Conservation (phyloP, 1,140 invertebrate species). For the Drosophila nebulosa region DNA sequence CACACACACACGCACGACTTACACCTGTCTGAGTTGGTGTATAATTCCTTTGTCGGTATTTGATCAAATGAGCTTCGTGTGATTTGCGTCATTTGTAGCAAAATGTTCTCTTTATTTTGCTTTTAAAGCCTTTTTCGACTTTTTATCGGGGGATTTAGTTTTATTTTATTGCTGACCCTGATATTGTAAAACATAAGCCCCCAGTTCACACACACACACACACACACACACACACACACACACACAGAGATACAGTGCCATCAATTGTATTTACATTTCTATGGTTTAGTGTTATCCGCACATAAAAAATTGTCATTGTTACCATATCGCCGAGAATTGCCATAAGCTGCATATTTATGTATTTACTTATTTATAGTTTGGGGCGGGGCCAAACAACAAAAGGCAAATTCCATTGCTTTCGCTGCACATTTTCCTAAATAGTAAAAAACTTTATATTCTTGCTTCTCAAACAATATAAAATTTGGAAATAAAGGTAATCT, state of each 20-base stretch:
- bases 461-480: background rate
- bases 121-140: no score
- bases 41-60: slow-evolving; percentile 35
- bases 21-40: slow-evolving; percentile 1
- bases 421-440: background rate
- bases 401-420: slow-evolving; percentile 17
- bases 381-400: slow-evolving; percentile 38
- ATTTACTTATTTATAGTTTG: slow-evolving; percentile 32
- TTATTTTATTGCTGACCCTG: slow-evolving; percentile 6
- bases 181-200: slow-evolving; percentile 15
- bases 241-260: slow-evolving; percentile 9
- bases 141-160: background rate
- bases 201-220: no score
- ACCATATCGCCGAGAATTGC: slow-evolving; percentile 21
- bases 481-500: no score
- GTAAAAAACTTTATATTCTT: background rate
- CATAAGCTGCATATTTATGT: slow-evolving; percentile 51
- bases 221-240: slow-evolving; percentile 14
- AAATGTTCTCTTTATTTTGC: background rate
- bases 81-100: background rate
- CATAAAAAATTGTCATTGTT: slow-evolving; percentile 38
- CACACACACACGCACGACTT: no score
- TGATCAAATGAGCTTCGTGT: slow-evolving; percentile 24
- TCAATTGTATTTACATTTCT: slow-evolving; percentile 56
- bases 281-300: slow-evolving; percentile 24